Evolutionary conservation across 1,140 invertebrate species (phyloP).

Genomic region (Drosophila guanche): DNA sequence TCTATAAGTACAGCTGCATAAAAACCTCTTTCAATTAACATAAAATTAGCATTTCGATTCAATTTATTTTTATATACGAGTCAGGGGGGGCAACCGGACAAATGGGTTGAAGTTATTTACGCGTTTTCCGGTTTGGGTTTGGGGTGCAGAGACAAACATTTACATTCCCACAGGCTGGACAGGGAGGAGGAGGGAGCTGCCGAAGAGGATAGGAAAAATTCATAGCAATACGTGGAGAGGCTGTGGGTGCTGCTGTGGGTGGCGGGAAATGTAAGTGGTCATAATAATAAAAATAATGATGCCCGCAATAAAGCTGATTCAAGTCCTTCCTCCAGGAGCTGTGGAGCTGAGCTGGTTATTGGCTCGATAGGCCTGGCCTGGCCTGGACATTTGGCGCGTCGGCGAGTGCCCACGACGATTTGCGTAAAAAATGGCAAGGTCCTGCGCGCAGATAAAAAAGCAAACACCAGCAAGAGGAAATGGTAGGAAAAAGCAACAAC

Average conservation of each 20-base stretch:
- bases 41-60: constrained; percentile 81
- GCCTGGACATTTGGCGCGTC: constrained; percentile 20
- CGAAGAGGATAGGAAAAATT: constrained; percentile 49
- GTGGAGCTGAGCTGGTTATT: constrained; percentile 56
- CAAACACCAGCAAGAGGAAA: constrained; percentile 54
- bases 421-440: constrained; percentile 77
- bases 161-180: constrained; percentile 59
- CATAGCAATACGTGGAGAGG: constrained; percentile 36
- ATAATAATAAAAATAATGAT: constrained; percentile 82
- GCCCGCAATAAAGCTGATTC: constrained; percentile 80
- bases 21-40: constrained; percentile 80
- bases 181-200: constrained; percentile 23
- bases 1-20: constrained; percentile 65
- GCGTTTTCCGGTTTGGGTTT: constrained; percentile 24
- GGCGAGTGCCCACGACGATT: constrained; percentile 51
- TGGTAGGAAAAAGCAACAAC: constrained; percentile 31
- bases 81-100: constrained; percentile 25
- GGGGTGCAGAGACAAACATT: constrained; percentile 42
- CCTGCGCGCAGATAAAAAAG: constrained; percentile 64
- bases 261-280: constrained; percentile 76
- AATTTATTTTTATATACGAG: constrained; percentile 80
- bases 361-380: constrained; percentile 44
- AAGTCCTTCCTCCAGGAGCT: constrained; percentile 48
- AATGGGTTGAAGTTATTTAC: constrained; percentile 81
- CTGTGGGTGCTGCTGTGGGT: constrained; percentile 30